These are phyloP conservation scores for Austrolebias charrua DNA, from an alignment of 2,797 vertebrate genomes.

Conservation along the genomic window DNA sequence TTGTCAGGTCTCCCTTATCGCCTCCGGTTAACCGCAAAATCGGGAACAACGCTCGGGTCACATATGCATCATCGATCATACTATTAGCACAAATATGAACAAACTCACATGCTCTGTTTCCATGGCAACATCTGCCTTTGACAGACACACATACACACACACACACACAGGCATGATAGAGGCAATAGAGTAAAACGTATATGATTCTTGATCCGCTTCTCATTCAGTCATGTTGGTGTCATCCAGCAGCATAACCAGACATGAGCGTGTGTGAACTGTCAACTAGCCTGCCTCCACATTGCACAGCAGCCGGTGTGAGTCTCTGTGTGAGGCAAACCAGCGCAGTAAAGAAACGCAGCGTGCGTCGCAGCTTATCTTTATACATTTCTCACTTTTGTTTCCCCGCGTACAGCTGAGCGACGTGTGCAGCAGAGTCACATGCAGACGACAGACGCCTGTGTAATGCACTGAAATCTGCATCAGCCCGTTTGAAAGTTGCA, in stretches of 20 bases:
- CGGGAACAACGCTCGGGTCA: slow-evolving; percentile 41
- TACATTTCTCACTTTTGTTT: slow-evolving; percentile 29
- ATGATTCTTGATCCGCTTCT: slow-evolving; percentile 59
- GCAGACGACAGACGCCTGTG: slow-evolving; percentile 49
- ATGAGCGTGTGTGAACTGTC: slow-evolving; percentile 49
- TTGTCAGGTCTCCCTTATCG: slow-evolving; percentile 47
- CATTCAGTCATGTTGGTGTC: slow-evolving; percentile 64
- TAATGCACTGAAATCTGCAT: slow-evolving; percentile 54
- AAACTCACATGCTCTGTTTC: slow-evolving; percentile 50
- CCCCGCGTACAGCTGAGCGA: slow-evolving; percentile 20
- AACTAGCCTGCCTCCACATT: slow-evolving; percentile 43
- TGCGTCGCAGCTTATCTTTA: slow-evolving; percentile 38
- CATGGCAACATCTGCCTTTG: slow-evolving; percentile 57
- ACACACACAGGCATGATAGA: slow-evolving; percentile 11
- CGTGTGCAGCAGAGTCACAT: slow-evolving; percentile 43
- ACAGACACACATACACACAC: slow-evolving; percentile 19
- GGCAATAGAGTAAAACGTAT: slow-evolving; percentile 52
- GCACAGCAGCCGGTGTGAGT: slow-evolving; percentile 12
- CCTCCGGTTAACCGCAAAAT: slow-evolving; percentile 46
- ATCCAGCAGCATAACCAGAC: slow-evolving; percentile 44
- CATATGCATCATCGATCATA: slow-evolving; percentile 58
- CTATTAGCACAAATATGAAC: slow-evolving; percentile 46
- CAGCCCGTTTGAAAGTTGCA: slow-evolving; percentile 57
- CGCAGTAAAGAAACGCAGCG: slow-evolving; percentile 32
- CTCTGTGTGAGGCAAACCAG: slow-evolving; percentile 10